Evolutionary conservation across 2,888 invertebrate species (phyloP), one percentile per base, ranked within the genome.

Genomic region (Hyalella azteca): DNA sequence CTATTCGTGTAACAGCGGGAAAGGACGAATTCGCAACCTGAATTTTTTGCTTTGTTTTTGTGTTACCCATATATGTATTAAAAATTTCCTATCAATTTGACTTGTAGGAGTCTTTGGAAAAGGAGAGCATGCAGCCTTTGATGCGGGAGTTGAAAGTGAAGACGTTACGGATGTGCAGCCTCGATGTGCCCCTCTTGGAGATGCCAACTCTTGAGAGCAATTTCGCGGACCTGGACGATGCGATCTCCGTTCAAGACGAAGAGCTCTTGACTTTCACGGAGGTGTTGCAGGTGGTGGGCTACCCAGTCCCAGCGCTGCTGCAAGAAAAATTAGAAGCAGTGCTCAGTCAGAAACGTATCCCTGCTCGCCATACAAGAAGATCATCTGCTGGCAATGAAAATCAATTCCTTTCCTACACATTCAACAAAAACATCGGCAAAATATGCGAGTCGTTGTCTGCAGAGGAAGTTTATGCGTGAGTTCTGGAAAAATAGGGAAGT

Each of bases 211-310:
- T 78, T 1, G 66, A 66, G 66, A 60, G 41, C 40, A 83, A 83
- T 73, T 83, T 83, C 48, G 80, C 81, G 15, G 79, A 83, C 66
- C 36, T 73, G 11, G 66, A 75, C 29, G 83, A 83, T 26, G 45
- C 73, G 5, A 78, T 83, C 19, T 80, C 73, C n/a, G 59, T 73
- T n/a, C 76, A 78, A 9, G 83, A 83, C 2, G 83, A 82, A 60
- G 81, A 83, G 11, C 48, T 83, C 22, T 45, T 83, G 50, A 78
- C 77, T 49, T 81, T 83, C 75, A 79, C 78, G 2, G 83, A 83
- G 50, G 79, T 81, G 40, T 78, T 83, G n/a, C 59, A 79, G 39
- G 79, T 81, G 80, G 49, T 82, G 49, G 48, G 73, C 19, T 36
- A 78, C 32, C 39, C 75, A 3, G 75, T 78, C 3, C 83, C 83